A percentile compares a stretch with the other conserved stretches of the same genome.
These are phyloP conservation scores for Steinernema scapterisci DNA, from an alignment of 2,888 invertebrate genomes.

Conservation along the genomic window DNA sequence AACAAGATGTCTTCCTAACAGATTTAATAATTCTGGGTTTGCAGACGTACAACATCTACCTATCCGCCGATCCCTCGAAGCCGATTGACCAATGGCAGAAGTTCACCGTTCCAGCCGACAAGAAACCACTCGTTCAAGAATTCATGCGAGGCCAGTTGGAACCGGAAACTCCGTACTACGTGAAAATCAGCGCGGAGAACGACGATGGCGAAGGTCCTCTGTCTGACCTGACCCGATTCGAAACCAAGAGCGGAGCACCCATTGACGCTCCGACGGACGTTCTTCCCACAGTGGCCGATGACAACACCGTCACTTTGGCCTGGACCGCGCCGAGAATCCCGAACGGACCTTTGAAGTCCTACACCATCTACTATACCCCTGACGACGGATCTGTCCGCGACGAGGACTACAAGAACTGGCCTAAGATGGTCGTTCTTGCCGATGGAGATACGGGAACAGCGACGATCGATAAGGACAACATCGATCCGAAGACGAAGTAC, in stretches of 20 bases:
- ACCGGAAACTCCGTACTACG: slow-evolving; percentile 65
- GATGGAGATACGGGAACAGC: slow-evolving; percentile 48
- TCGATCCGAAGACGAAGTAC: slow-evolving; percentile 43
- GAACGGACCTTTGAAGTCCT: slow-evolving; percentile 42
- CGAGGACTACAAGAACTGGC: slow-evolving; percentile 62
- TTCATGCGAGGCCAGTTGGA: slow-evolving; percentile 63
- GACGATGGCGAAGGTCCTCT: slow-evolving; percentile 59
- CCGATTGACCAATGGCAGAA: slow-evolving; percentile 64
- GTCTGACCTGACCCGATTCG: slow-evolving; percentile 57
- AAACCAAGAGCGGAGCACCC: slow-evolving; percentile 64
- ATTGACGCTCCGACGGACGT: slow-evolving; percentile 63
- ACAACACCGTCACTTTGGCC: slow-evolving; percentile 61
- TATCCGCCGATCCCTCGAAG: slow-evolving; percentile 64
- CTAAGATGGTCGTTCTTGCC: slow-evolving; percentile 49
- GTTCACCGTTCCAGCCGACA: slow-evolving; percentile 44
- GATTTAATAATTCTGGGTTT: slow-evolving; percentile 35
- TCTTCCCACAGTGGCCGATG: slow-evolving; percentile 54
- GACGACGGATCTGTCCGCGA: slow-evolving; percentile 52
- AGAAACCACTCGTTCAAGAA: slow-evolving; percentile 36
- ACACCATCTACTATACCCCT: slow-evolving; percentile 62
- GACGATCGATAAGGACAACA: slow-evolving; percentile 55
- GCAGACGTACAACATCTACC: slow-evolving; percentile 62
- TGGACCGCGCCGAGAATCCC: slow-evolving; percentile 53
- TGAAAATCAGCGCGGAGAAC: slow-evolving; percentile 62
- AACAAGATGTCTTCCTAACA: too few relatives aligned